Evolutionary conservation across 2,797 vertebrate genomes (phyloP).

Genomic region (Urocyon cinereoargenteus): DNA sequence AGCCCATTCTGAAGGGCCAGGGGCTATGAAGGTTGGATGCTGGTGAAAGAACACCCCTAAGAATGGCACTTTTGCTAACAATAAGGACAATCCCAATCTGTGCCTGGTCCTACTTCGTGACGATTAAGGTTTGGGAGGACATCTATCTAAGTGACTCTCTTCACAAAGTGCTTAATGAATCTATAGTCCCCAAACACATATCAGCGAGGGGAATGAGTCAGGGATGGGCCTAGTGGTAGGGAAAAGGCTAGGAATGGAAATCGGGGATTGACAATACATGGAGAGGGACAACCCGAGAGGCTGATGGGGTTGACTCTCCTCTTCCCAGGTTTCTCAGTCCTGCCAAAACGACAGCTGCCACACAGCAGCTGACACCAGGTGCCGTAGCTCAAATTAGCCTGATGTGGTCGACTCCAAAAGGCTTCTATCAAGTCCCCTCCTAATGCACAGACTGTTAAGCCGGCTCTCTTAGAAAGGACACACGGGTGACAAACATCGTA

Average conservation of each 20-base stretch:
- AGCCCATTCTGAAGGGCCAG: background rate
- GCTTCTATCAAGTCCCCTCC: background rate
- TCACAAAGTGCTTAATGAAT: background rate
- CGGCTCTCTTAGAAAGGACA: background rate
- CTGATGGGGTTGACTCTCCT: background rate
- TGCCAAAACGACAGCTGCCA: background rate
- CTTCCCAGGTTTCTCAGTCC: background rate
- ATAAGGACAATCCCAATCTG: background rate
- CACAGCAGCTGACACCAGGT: background rate
- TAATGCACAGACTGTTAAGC: background rate
- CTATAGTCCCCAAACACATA: background rate
- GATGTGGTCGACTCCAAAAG: background rate
- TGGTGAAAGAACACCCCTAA: background rate
- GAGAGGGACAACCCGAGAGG: background rate
- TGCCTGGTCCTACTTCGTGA: background rate
- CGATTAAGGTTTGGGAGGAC: background rate
- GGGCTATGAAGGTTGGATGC: background rate
- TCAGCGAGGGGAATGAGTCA: background rate
- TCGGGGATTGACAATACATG: accelerated
- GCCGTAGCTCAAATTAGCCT: background rate
- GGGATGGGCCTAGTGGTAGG: background rate
- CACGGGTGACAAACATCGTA: background rate
- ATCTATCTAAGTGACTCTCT: background rate
- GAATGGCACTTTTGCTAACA: background rate
- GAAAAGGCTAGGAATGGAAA: background rate